Evolutionary conservation across 2,888 invertebrate genomes (phyloP), one percentile per base, ranked within the genome.

Genomic region (Cephalotes varians): DNA sequence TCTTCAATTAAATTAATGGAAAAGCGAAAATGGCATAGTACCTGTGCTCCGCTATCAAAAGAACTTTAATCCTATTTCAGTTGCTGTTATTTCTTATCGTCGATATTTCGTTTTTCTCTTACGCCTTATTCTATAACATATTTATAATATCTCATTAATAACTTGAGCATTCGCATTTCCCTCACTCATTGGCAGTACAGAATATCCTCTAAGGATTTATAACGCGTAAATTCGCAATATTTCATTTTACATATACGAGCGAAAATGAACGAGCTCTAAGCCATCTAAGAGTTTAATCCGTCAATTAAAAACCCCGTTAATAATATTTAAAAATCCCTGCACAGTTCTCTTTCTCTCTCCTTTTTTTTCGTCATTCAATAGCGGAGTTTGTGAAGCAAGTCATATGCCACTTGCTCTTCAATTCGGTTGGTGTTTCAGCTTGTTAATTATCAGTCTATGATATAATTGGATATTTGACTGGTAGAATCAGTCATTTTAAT

Each of bases 361-460:
- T 37, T 21, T 6, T 34, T 18, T 44, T 15, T n/a, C 40, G 18
- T 62, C 18, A 49, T 73, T 77, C 54, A 28, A 56, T 54, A 77
- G 56, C 69, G 56, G n/a, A 69, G 56, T 34, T 83, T 69, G 47
- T 71, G 65, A 85, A 88, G 82, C 87, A 90, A 90, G 87, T 86
- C 84, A 81, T 88, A 90, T 87, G 90, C 87, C 89, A 86, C 88
- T 84, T 76, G 86, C 82, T 84, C 77, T 77, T 82, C 69, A 72
- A 88, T 81, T 87, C 80, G 89, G 86, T 87, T 84, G 90, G 89
- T 89, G 89, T 89, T 89, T 88, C 49, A 82, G 84, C 82, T 86
- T 87, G 85, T 89, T 87, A 89, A 90, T 90, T 89, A 91, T 93
- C 93, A 93, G 93, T 93, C 93, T 92, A 92, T 92, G 88, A 92